A percentile compares a stretch with the other conserved stretches of the same genome.
phyloP scores from a whole-genome alignment of 2,113 vertebrate genomes.

The Promerops cafer region DNA sequence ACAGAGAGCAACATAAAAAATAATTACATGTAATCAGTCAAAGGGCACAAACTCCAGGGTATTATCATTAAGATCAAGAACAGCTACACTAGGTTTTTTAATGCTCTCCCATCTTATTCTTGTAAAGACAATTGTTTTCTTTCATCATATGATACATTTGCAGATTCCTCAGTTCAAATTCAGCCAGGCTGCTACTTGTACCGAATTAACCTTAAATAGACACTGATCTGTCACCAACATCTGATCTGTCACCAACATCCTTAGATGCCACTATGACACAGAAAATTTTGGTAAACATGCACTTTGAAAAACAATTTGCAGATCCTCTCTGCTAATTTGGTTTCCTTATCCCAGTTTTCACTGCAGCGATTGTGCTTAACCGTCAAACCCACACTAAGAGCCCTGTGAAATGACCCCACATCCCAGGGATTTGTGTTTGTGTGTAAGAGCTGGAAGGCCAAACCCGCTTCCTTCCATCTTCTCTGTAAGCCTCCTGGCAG shows the following conservation, averaged over 20 bases:
- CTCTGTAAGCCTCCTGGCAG: background rate
- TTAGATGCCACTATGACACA: background rate
- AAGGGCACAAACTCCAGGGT: background rate
- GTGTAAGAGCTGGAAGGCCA: background rate
- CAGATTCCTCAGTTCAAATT: background rate
- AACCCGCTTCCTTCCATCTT: background rate
- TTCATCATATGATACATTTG: background rate
- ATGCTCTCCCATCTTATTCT: background rate
- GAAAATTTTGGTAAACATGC: rapidly evolving
- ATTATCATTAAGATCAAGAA: background rate
- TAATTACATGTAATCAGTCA: background rate
- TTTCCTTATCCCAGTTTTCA: background rate
- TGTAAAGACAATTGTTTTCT: background rate
- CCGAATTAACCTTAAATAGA: background rate
- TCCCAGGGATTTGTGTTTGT: rapidly evolving
- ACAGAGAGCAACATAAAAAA: background rate
- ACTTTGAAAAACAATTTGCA: background rate
- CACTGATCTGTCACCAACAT: background rate
- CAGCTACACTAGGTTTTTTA: background rate
- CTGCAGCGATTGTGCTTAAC: background rate
- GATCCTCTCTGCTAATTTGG: background rate
- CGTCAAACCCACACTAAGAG: background rate
- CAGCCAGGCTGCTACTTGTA: background rate
- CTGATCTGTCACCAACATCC: background rate
- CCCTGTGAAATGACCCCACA: background rate